phyloP scores from a whole-genome alignment of 2,113 vertebrate species.

The Halcyon malimbica region DNA sequence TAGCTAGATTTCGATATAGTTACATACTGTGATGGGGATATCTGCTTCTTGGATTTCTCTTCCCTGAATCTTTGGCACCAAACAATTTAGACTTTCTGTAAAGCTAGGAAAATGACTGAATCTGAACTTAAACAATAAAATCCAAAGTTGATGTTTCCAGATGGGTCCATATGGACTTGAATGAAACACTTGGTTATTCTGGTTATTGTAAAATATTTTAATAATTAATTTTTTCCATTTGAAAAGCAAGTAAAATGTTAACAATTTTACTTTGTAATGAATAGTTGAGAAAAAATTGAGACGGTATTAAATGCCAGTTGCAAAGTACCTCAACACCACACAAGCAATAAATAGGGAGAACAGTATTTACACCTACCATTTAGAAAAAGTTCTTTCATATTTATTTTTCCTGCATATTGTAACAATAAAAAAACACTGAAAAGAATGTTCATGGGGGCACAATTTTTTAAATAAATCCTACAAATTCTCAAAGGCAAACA shows the following conservation, averaged over 20 bases:
- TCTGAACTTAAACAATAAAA: background rate
- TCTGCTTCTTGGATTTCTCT: background rate
- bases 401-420: background rate
- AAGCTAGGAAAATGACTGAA: background rate
- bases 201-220: background rate
- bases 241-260: background rate
- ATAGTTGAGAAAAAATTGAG: background rate
- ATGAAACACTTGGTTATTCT: background rate
- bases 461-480: background rate
- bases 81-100: background rate
- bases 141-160: background rate
- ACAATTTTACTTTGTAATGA: background rate
- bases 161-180: background rate
- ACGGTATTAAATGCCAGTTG: background rate
- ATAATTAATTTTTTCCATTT: background rate
- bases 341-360: background rate
- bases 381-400: background rate
- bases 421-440: background rate
- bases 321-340: background rate
- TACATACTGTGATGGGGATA: background rate
- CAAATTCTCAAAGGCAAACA: background rate
- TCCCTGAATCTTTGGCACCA: background rate
- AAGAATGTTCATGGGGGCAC: background rate
- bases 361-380: background rate
- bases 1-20: background rate